phyloP scores from a whole-genome alignment of 2,888 invertebrate species.

The Nephrotoma flavescens region DNA sequence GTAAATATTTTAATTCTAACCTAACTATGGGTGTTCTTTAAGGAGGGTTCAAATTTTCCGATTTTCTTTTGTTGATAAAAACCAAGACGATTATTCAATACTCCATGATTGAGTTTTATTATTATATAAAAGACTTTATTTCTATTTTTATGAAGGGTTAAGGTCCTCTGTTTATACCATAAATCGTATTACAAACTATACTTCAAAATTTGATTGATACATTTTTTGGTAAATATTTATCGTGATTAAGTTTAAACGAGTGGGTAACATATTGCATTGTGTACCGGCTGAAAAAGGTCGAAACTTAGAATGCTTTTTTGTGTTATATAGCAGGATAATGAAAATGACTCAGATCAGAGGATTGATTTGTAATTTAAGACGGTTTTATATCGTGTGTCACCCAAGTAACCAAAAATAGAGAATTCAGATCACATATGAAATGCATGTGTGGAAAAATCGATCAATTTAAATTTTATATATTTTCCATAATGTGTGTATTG shows the following conservation, averaged over 20 bases:
- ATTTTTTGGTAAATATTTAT: background rate
- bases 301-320: background rate
- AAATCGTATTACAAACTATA: background rate
- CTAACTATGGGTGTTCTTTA: background rate
- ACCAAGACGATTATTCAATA: background rate
- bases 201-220: background rate
- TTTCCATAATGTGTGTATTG: background rate
- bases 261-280: background rate
- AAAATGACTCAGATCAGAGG: background rate
- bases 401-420: background rate
- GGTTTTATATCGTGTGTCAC: background rate
- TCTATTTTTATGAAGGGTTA: background rate
- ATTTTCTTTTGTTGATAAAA: background rate
- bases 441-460: background rate
- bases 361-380: background rate
- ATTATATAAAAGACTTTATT: background rate
- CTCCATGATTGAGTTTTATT: background rate
- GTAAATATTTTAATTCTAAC: background rate
- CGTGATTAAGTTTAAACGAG: background rate
- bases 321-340: background rate
- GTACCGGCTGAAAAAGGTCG: background rate
- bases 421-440: background rate
- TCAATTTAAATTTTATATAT: background rate
- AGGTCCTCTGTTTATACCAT: background rate
- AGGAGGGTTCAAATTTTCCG: background rate